Evolutionary conservation across 2,113 vertebrate genomes (phyloP).

Genomic region (Gobius niger): DNA sequence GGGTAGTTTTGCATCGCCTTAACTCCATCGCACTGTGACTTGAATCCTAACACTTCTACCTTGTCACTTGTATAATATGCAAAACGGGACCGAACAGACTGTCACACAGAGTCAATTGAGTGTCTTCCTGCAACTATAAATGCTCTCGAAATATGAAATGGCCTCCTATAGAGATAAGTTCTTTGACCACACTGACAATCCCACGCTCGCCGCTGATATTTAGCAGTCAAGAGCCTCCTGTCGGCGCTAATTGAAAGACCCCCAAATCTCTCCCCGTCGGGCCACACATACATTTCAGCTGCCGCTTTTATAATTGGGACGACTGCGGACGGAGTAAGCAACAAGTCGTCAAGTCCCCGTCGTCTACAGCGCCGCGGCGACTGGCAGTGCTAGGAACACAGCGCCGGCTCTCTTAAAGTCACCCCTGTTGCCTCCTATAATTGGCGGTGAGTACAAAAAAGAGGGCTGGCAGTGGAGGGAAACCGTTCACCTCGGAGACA

Average conservation of each 20-base stretch:
- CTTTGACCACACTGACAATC: background rate
- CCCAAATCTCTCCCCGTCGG: constrained; percentile 13
- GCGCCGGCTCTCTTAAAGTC: constrained; percentile 21
- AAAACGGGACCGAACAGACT: no score
- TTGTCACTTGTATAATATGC: no score
- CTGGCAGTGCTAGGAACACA: constrained; percentile 1
- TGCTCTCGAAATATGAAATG: background rate
- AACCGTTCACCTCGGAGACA: constrained; percentile 23
- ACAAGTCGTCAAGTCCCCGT: constrained; percentile 22
- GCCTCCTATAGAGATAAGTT: no score
- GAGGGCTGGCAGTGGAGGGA: background rate
- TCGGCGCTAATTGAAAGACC: constrained; percentile 12
- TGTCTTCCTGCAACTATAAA: no score
- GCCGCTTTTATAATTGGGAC: constrained; percentile 31
- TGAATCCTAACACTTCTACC: no score
- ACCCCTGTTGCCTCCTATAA: constrained; percentile 13
- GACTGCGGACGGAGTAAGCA: constrained; percentile 6
- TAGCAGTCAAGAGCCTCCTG: background rate
- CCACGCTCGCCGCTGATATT: background rate
- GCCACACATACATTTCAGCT: constrained; percentile 11
- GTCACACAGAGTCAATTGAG: no score
- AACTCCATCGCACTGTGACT: no score
- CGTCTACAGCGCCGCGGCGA: constrained; percentile 16
- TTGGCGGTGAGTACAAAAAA: constrained; percentile 16
- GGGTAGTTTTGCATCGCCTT: no score